Conservation (phyloP, 1,140 invertebrate genomes). For the Psilanteris sp. region DNA sequence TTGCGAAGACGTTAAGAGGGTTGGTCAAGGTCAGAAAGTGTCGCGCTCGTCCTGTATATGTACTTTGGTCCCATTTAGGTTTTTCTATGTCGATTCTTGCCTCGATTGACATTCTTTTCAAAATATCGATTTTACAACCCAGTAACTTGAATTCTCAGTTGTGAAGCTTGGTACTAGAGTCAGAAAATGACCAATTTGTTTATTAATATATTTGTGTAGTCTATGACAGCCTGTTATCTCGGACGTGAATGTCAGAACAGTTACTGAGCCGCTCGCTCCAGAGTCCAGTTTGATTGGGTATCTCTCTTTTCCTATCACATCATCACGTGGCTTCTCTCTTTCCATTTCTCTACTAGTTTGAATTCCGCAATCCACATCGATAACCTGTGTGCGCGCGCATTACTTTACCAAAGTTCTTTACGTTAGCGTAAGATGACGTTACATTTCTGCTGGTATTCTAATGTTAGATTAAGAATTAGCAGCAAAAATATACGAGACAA, state of each 20-base stretch:
- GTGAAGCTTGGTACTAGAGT: not conserved
- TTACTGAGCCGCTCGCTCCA: slow-evolving; percentile 34
- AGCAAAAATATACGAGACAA: slow-evolving; percentile 11
- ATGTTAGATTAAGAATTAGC: slow-evolving; percentile 35
- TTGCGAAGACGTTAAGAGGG: slow-evolving; percentile 90
- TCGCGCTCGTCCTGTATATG: slow-evolving; percentile 90
- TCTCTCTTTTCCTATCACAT: slow-evolving; percentile 23
- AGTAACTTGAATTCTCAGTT: not conserved
- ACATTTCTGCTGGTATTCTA: slow-evolving; percentile 33
- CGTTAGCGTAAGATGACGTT: slow-evolving; percentile 49
- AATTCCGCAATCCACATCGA: slow-evolving; percentile 47
- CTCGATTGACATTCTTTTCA: slow-evolving; percentile 22
- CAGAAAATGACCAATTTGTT: not conserved
- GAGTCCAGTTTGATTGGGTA: slow-evolving; percentile 31
- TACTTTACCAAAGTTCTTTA: slow-evolving; percentile 34
- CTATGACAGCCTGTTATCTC: slow-evolving; percentile 3
- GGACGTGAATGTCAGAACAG: slow-evolving; percentile 34
- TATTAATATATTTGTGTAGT: too few species aligned
- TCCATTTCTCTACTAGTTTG: slow-evolving; percentile 35
- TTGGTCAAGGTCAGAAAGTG: slow-evolving; percentile 96
- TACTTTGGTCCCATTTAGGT: slow-evolving; percentile 92
- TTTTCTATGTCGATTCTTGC: slow-evolving; percentile 86
- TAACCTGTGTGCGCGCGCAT: slow-evolving; percentile 63
- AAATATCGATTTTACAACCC: slow-evolving; percentile 13
- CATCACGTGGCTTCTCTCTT: slow-evolving; percentile 31